Conservation (phyloP, 2,888 invertebrate species). For the Eristalis tenax region DNA sequence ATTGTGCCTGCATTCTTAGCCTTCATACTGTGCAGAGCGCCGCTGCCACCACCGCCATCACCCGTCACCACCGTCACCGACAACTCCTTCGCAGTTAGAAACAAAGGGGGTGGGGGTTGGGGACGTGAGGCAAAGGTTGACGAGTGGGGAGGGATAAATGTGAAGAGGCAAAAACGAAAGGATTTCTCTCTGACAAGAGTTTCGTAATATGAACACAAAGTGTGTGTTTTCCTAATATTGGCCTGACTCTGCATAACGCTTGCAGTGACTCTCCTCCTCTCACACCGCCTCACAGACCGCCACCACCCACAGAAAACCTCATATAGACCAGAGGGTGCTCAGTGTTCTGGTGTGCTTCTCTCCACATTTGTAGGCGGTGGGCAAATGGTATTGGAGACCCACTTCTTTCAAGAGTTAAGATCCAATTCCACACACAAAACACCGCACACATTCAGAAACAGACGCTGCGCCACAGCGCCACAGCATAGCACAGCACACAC, state of each 20-base stretch:
- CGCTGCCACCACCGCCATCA: neutral
- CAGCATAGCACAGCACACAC: neutral
- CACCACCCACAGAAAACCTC: neutral
- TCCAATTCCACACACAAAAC: slow-evolving; percentile 51
- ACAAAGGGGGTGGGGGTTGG: slow-evolving; percentile 33
- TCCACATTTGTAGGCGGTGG: slow-evolving; percentile 6
- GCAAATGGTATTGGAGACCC: slow-evolving; percentile 26
- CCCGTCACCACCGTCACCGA: neutral
- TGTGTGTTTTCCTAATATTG: slow-evolving; percentile 71
- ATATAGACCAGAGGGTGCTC: neutral
- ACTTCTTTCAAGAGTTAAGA: slow-evolving; percentile 36
- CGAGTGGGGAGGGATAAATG: neutral
- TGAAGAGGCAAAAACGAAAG: slow-evolving; percentile 8
- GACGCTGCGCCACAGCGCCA: slow-evolving; percentile 25
- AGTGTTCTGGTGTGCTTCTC: neutral
- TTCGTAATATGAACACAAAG: slow-evolving; percentile 68
- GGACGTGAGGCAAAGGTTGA: neutral
- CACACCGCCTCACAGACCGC: neutral
- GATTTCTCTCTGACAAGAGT: slow-evolving; percentile 49
- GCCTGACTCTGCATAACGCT: slow-evolving; percentile 70
- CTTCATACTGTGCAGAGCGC: slow-evolving; percentile 9
- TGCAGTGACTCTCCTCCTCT: slow-evolving; percentile 32
- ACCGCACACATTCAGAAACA: slow-evolving; percentile 49
- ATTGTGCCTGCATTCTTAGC: slow-evolving; percentile 68
- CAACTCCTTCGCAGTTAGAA: slow-evolving; percentile 27